Evolutionary conservation across 2,113 vertebrate genomes (phyloP).

Genomic region (Stegastes partitus): DNA sequence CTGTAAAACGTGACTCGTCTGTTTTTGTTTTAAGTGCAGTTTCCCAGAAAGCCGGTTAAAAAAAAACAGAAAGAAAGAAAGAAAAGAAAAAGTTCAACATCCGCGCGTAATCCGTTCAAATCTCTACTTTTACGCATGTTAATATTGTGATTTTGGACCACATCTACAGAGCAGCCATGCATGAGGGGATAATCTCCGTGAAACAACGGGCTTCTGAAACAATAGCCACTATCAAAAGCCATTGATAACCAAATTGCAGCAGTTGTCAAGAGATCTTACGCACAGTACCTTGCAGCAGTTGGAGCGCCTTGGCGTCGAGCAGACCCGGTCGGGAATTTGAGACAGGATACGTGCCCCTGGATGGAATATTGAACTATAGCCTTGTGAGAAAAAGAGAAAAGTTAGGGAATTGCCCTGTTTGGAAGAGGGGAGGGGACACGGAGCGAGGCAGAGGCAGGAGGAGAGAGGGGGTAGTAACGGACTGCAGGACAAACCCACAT

Average conservation of each 20-base stretch:
- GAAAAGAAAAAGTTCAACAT: slow-evolving; percentile 13
- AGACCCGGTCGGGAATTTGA: slow-evolving; percentile 83
- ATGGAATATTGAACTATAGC: slow-evolving; percentile 85
- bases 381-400: slow-evolving; percentile 86
- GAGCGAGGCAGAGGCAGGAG: slow-evolving; percentile 71
- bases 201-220: slow-evolving; percentile 54
- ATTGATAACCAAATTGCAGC: slow-evolving; percentile 37
- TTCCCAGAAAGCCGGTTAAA: too few relatives aligned
- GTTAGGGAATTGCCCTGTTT: slow-evolving; percentile 86
- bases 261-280: slow-evolving; percentile 36
- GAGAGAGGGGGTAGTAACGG: slow-evolving; percentile 82
- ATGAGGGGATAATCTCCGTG: slow-evolving; percentile 42
- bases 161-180: slow-evolving; percentile 25
- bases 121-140: not conserved
- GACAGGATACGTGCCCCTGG: slow-evolving; percentile 78
- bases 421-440: slow-evolving; percentile 87
- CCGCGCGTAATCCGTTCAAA: not conserved
- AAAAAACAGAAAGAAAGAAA: too few relatives aligned
- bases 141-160: not conserved
- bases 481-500: slow-evolving; percentile 86
- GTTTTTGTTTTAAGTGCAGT: not conserved
- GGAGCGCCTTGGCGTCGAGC: slow-evolving; percentile 78
- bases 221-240: slow-evolving; percentile 62
- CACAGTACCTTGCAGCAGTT: slow-evolving; percentile 80
- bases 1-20: slow-evolving; percentile 18